Evolutionary conservation across 2,113 vertebrate genomes (phyloP).

Genomic region (Cephalopterus ornatus): DNA sequence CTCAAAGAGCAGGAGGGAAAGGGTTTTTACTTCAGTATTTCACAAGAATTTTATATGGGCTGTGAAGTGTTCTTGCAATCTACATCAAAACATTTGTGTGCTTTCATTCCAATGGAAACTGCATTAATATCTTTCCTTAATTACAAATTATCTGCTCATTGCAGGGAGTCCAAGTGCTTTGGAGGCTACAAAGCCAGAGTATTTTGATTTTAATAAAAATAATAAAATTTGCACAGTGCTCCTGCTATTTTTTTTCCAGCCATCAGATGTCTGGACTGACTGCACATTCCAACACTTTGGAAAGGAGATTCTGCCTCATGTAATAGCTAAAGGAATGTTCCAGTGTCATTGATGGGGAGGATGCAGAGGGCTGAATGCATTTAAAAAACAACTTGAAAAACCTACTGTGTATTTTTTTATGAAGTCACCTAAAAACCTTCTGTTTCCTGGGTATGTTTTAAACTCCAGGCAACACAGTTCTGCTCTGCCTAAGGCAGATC

Average conservation of each 20-base stretch:
- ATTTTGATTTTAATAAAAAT: neutral
- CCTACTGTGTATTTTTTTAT: neutral
- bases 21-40: neutral
- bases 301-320: neutral
- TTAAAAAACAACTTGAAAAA: neutral
- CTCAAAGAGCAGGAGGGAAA: neutral
- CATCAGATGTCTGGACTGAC: neutral
- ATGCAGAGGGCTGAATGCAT: neutral
- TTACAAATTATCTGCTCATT: neutral
- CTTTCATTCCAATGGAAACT: neutral
- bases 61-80: neutral
- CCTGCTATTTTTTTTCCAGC: neutral
- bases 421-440: neutral
- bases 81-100: neutral
- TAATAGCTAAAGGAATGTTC: neutral
- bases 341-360: neutral
- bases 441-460: neutral
- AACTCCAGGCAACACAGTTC: neutral
- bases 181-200: neutral
- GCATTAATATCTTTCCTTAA: neutral
- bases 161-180: neutral
- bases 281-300: slow-evolving; percentile 4
- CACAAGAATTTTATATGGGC: neutral
- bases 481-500: neutral
- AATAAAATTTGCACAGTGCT: neutral